Percentiles rank a stretch among this genome's conserved stretches.
These are phyloP conservation scores for Ennomos fuscantarius DNA, from an alignment of 2,888 invertebrate genomes.

Conservation along the genomic window DNA sequence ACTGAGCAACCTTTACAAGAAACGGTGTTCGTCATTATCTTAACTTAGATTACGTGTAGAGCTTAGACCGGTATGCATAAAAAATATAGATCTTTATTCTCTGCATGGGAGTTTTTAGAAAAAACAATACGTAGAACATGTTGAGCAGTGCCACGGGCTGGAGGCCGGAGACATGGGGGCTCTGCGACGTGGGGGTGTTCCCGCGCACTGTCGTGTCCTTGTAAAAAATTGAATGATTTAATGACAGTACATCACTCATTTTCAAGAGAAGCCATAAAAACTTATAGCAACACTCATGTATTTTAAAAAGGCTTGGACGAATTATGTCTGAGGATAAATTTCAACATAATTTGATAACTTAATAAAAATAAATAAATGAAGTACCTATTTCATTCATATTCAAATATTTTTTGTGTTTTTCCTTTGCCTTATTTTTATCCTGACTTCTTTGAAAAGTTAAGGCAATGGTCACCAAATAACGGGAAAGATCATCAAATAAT, in stretches of 20 bases:
- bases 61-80: constrained; percentile 3
- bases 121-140: constrained; percentile 31
- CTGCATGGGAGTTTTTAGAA: constrained; percentile 40
- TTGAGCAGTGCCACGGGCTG: constrained; percentile 33
- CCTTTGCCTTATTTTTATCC: too few relatives aligned
- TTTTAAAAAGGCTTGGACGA: too few relatives aligned
- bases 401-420: too few relatives aligned
- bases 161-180: constrained; percentile 44
- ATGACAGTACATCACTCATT: constrained; percentile 15
- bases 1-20: constrained; percentile 16
- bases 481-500: too few relatives aligned
- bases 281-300: too few relatives aligned
- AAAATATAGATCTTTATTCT: constrained; percentile 20
- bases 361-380: too few relatives aligned
- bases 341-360: too few relatives aligned
- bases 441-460: too few relatives aligned
- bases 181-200: constrained; percentile 48
- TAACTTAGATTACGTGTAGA: constrained; percentile 11
- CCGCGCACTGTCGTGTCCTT: constrained; percentile 34
- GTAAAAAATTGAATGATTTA: constrained; percentile 32
- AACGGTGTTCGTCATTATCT: constrained; percentile 15
- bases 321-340: too few relatives aligned
- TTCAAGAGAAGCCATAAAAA: too few relatives aligned
- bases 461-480: too few relatives aligned
- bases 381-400: too few relatives aligned